These are phyloP conservation scores for Euwallacea fornicatus DNA, from an alignment of 1,140 invertebrate species.

Conservation along the genomic window DNA sequence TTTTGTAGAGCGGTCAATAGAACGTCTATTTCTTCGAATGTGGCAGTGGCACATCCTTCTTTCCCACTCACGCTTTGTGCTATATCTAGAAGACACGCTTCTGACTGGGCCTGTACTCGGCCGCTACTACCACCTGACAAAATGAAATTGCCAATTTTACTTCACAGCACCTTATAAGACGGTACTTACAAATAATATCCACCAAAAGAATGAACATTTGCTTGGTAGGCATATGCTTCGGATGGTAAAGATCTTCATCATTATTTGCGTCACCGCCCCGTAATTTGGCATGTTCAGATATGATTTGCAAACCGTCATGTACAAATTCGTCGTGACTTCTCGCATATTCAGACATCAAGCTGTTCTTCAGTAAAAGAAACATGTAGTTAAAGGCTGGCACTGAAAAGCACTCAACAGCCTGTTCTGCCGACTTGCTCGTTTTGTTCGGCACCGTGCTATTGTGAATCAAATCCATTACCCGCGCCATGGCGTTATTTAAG, in stretches of 20 bases:
- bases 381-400: slow-evolving; percentile 78
- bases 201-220: slow-evolving; percentile 81
- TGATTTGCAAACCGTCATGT: slow-evolving; percentile 67
- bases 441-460: slow-evolving; percentile 45
- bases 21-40: slow-evolving; percentile 72
- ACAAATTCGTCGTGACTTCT: slow-evolving; percentile 63
- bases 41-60: slow-evolving; percentile 63
- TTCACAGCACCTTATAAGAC: slow-evolving; percentile 20
- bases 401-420: slow-evolving; percentile 55
- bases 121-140: slow-evolving; percentile 48
- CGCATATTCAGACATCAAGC: slow-evolving; percentile 57
- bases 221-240: slow-evolving; percentile 74
- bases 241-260: slow-evolving; percentile 65
- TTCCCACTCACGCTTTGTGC: slow-evolving; percentile 69
- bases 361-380: slow-evolving; percentile 77
- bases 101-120: slow-evolving; percentile 74
- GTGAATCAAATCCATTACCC: slow-evolving; percentile 65
- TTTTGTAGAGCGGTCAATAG: slow-evolving; percentile 78
- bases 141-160: too few species aligned
- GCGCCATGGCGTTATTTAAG: slow-evolving; percentile 47
- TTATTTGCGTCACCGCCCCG: slow-evolving; percentile 55
- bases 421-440: slow-evolving; percentile 25
- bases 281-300: slow-evolving; percentile 71
- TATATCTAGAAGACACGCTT: slow-evolving; percentile 75
- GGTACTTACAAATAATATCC: slow-evolving; percentile 69